Evolutionary conservation across 1,140 invertebrate genomes (phyloP), one percentile per base, ranked within the genome.

Genomic region (Euura saliciscinereae): DNA sequence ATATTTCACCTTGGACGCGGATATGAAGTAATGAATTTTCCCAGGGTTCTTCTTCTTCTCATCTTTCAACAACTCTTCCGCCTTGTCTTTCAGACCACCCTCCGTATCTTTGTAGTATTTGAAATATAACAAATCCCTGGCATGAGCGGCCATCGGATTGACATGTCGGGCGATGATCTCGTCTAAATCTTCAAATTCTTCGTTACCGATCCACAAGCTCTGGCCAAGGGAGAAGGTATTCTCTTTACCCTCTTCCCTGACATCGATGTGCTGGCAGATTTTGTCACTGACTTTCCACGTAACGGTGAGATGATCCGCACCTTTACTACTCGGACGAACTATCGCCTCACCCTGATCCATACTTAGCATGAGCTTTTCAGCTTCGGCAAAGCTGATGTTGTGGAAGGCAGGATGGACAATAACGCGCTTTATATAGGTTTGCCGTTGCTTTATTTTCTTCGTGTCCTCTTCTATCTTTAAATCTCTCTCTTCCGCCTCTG

Each of bases 371-470:
- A 98, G 85, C 81, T 96, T 96, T 78, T 98, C 96, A 2, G 96
- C 95, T 81, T 99, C 96, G 0, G 92, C 91, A 83, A 94, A 99
- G 8, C 95, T 95, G 74, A 99, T 97, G 84, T 99, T 99, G 77
- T 99, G 95, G 88, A 99, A 99, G 0, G 95, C 93, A 0, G 97
- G 98, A 90, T 99, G 99, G 13, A 98, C 95, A 72, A 99, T 99
- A 0, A 99, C 97, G 6, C 99, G 90, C 79, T 99, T 99, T 1
- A 98, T 94, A 83, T 95, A 97, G 66, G 93, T 95, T 85, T 94
- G 92, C 59, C 93, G 86, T 79, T 93, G 89, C 82, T 95, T 94
- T 4, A 92, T 86, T 80, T 97, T 95, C 78, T 95, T 96, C 5
- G 92, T 90, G 68, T 97, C 95, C 70, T 93, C 92, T 78, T 97